Evolutionary conservation across 2,113 vertebrate species (phyloP).

Genomic region (Malurus alboscapulatus): DNA sequence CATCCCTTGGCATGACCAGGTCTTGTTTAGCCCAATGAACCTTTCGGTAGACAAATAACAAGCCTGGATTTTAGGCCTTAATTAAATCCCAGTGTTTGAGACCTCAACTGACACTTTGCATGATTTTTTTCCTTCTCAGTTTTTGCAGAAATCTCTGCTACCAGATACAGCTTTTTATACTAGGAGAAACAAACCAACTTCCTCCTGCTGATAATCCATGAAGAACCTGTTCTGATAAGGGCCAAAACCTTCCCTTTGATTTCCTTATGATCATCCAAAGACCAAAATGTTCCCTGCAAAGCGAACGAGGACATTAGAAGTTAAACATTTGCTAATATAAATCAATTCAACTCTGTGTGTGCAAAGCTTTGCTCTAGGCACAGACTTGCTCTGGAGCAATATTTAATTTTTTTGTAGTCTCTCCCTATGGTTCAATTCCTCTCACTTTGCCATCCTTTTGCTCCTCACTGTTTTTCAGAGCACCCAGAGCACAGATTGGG

Average conservation of each 20-base stretch:
- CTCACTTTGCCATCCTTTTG: background rate
- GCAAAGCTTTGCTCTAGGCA: background rate
- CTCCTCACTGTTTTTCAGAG: background rate
- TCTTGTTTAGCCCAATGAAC: background rate
- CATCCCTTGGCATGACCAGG: background rate
- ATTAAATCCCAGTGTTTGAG: background rate
- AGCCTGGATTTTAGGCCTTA: background rate
- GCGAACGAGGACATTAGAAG: background rate
- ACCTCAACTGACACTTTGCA: background rate
- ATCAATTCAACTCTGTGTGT: background rate
- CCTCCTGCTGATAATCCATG: background rate
- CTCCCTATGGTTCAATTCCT: background rate
- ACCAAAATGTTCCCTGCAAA: background rate
- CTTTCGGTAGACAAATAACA: background rate
- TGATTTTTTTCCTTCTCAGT: background rate
- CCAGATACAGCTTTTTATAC: background rate
- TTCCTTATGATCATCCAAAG: background rate
- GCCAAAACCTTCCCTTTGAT: background rate
- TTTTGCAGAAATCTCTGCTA: background rate
- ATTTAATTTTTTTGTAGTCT: constrained; percentile 8
- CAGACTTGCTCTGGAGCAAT: background rate
- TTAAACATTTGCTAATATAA: background rate
- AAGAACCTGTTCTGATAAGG: background rate
- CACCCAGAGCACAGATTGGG: background rate
- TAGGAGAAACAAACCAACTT: background rate